Evolutionary conservation across 2,888 invertebrate genomes (phyloP), one percentile per base, ranked within the genome.

Genomic region (Ophion ellenae): DNA sequence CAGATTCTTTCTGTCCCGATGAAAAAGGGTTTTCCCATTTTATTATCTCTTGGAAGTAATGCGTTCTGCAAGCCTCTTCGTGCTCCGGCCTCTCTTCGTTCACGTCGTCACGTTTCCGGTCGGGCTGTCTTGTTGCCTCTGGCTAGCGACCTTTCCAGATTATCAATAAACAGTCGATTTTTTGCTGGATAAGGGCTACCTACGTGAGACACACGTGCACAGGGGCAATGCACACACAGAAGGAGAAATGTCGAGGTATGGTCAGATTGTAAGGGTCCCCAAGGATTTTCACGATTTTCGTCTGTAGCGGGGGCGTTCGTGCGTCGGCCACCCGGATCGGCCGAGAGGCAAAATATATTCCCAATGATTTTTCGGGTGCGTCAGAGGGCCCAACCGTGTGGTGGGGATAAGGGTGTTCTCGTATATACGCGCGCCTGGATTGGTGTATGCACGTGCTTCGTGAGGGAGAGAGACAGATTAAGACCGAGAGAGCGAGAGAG

Each of bases 321-420:
- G 40, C 40, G 28, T 79, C 76, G 75, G 59, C 77, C 64, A 71
- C 69, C 53, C 67, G 70, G 80, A 69, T 40, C 17, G 78, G 69
- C 47, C 57, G 71, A 76, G 80, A 66, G 71, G 76, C 74, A 70
- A 73, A 76, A 80, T 81, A 85, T 85, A 84, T 84, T 85, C 82
- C 73, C 78, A 81, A 81, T 81, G 88, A 89, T 87, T 88, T 88
- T 89, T 89, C 87, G 87, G 87, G 88, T 88, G 88, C 87, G 89
- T 84, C 88, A 87, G 87, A 85, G 86, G 86, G 87, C 86, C 67
- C 64, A 10, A 11, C 14, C 57, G 70, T 61, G 70, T 84, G 89
- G 87, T 82, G 87, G 89, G 89, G 89, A 85, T 82, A 77, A 57
- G 61, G 81, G 70, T 71, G n/a, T 32, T 32, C 20, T 4, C 40